phyloP scores from a whole-genome alignment of 2,888 invertebrate species.

The Metacarcinus magister region DNA sequence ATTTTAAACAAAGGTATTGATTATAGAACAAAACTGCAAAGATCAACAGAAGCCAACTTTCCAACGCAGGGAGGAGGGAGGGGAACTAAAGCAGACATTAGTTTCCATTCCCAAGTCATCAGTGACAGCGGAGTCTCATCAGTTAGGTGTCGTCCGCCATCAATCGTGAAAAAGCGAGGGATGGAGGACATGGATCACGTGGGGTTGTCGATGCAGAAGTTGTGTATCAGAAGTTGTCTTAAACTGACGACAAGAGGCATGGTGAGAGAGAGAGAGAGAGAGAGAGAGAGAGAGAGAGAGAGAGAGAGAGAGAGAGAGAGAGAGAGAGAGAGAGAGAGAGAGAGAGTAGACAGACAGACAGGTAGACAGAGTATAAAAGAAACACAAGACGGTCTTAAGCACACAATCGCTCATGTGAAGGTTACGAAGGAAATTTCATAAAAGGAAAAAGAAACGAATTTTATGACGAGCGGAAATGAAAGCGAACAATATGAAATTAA shows the following conservation, averaged over 20 bases:
- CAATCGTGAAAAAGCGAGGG: background rate
- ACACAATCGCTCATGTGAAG: too few species aligned
- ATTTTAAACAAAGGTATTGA: too few species aligned
- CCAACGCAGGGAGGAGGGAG: background rate
- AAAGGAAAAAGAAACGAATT: too few species aligned
- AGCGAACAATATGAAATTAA: too few species aligned
- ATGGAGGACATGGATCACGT: background rate
- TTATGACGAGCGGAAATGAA: too few species aligned
- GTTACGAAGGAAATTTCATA: too few species aligned
- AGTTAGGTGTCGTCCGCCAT: slow-evolving; percentile 17
- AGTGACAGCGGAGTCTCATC: background rate
- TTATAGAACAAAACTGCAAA: too few species aligned
- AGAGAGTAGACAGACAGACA: background rate
- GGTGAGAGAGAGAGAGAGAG: background rate
- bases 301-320: slow-evolving; percentile 27
- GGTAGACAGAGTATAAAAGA: background rate
- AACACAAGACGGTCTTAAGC: too few species aligned
- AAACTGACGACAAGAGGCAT: background rate
- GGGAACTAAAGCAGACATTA: background rate
- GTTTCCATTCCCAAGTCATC: background rate
- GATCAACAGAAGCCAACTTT: background rate
- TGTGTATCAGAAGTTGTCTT: slow-evolving; percentile 17
- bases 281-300: slow-evolving; percentile 2
- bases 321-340: slow-evolving; percentile 39
- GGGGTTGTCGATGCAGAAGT: background rate